phyloP scores from a whole-genome alignment of 2,797 vertebrate genomes.

The Danio kyathit region DNA sequence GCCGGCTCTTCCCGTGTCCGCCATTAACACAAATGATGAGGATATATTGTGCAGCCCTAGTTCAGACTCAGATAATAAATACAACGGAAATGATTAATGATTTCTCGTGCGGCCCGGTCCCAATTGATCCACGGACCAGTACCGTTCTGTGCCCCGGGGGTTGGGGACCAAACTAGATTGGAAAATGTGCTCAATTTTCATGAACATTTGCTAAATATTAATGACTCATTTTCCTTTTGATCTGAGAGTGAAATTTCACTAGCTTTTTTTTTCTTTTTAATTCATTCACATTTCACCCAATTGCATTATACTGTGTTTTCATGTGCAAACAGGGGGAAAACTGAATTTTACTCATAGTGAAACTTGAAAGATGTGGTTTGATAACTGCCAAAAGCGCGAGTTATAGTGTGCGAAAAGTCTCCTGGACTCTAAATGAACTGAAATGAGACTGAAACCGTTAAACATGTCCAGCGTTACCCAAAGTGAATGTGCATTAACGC shows the following conservation, averaged over 20 bases:
- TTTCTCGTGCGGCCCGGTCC: too few species aligned
- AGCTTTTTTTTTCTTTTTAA: not conserved
- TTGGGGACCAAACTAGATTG: not conserved
- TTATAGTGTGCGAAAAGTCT: slow-evolving; percentile 41
- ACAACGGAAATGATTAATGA: too few species aligned
- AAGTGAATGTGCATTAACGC: slow-evolving; percentile 65
- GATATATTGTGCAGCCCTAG: too few species aligned
- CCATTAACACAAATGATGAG: too few species aligned
- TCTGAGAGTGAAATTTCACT: not conserved
- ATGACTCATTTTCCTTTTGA: not conserved
- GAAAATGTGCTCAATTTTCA: not conserved
- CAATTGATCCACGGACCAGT: too few species aligned
- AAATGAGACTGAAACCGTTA: slow-evolving; percentile 26
- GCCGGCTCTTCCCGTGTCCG: too few species aligned
- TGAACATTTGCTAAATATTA: not conserved
- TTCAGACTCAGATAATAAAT: too few species aligned
- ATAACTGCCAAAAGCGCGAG: slow-evolving; percentile 73
- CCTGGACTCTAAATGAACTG: slow-evolving; percentile 53
- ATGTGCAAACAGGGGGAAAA: not conserved
- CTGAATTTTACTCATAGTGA: slow-evolving; percentile 36
- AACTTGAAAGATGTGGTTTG: slow-evolving; percentile 61
- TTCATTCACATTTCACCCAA: not conserved
- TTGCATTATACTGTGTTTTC: not conserved
- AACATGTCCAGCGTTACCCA: slow-evolving; percentile 65
- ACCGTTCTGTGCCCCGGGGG: too few species aligned